Conservation (phyloP, 2,113 vertebrate genomes). For the Tonatia bakeri region DNA sequence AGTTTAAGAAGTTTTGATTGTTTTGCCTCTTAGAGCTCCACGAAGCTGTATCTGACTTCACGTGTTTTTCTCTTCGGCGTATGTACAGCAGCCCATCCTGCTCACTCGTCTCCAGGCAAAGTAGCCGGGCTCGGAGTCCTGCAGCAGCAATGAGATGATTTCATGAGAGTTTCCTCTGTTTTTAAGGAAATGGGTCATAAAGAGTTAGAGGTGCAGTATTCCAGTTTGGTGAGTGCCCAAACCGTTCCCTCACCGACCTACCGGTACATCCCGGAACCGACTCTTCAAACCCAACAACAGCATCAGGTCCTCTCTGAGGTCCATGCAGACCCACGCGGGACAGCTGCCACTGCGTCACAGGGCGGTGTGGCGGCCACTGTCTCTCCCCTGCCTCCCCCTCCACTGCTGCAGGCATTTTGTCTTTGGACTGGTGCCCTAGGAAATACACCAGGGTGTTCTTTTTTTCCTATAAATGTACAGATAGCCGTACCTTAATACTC, state of each 20-base stretch:
- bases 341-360: background rate
- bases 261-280: background rate
- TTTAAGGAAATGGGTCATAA: slow-evolving; percentile 3
- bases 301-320: background rate
- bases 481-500: background rate
- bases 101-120: background rate
- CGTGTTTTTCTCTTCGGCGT: background rate
- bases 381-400: slow-evolving; percentile 53
- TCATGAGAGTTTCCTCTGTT: background rate
- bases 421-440: slow-evolving; percentile 52
- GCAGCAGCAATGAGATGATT: background rate
- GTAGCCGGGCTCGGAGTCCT: background rate
- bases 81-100: background rate
- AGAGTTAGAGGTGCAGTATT: background rate
- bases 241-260: background rate
- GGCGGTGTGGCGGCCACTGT: background rate
- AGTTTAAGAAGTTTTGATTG: background rate
- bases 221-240: background rate
- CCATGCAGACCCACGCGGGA: background rate
- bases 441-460: slow-evolving; percentile 62
- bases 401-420: slow-evolving; percentile 61
- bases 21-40: background rate
- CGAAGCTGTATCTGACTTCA: background rate
- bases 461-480: background rate
- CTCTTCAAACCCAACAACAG: background rate